Evolutionary conservation across 2,888 invertebrate genomes (phyloP).

Genomic region (Neocrepidodera transversa): DNA sequence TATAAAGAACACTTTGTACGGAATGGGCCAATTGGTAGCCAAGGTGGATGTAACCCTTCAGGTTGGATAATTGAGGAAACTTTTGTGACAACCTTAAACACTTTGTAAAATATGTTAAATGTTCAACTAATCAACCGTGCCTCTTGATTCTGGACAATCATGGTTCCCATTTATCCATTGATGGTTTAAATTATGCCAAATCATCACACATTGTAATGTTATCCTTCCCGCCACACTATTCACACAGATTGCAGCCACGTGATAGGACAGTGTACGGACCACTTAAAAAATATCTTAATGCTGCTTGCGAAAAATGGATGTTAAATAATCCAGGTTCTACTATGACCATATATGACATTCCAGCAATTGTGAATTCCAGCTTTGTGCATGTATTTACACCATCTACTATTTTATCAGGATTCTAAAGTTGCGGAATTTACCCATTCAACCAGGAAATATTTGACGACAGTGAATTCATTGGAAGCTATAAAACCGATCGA

Average conservation of each 20-base stretch:
- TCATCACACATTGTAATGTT: constrained; percentile 8
- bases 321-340: constrained; percentile 11
- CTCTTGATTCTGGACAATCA: constrained; percentile 11
- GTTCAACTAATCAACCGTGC: constrained; percentile 9
- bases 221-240: constrained; percentile 7
- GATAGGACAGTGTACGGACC: too few species aligned
- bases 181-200: constrained; percentile 7
- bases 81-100: constrained; percentile 8
- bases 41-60: constrained; percentile 12
- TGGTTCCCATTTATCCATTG: background rate
- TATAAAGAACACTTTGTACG: too few species aligned
- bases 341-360: background rate
- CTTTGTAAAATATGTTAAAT: constrained; percentile 5
- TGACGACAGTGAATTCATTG: too few species aligned
- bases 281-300: too few species aligned
- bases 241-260: too few species aligned
- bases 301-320: constrained; percentile 7
- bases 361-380: too few species aligned
- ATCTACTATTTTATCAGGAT: constrained; percentile 10
- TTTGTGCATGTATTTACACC: constrained; percentile 7
- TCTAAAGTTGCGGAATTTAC: constrained; percentile 9
- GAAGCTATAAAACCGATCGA: too few species aligned
- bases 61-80: constrained; percentile 12
- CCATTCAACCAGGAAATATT: constrained; percentile 11
- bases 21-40: background rate